These are phyloP conservation scores for Nesometra sesokonis DNA, from an alignment of 35 echinoderm and acorn worm genomes.

Conservation along the genomic window DNA sequence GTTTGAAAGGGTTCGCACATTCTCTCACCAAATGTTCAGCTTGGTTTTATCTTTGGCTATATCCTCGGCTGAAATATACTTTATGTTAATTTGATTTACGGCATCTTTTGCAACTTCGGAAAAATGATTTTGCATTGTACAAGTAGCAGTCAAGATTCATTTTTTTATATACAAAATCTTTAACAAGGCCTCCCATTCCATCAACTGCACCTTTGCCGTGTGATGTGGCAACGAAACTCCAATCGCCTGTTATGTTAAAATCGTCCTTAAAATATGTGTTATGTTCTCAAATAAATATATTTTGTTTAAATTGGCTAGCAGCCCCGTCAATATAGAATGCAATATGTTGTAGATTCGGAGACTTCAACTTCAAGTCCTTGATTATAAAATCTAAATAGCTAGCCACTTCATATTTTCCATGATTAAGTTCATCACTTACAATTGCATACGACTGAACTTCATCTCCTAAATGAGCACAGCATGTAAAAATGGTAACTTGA, in stretches of 20 bases:
- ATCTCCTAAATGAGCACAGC: slow-evolving; percentile 14
- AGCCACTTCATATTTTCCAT: slow-evolving; percentile 29
- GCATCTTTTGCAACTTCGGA: background rate
- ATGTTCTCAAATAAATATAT: slow-evolving; percentile 22
- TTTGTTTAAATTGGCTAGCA: slow-evolving; percentile 27
- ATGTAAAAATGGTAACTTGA: slow-evolving; percentile 35
- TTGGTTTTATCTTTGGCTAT: background rate
- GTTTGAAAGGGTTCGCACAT: background rate
- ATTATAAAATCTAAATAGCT: slow-evolving; percentile 20
- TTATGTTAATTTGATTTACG: slow-evolving; percentile 3
- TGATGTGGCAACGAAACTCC: slow-evolving; percentile 37
- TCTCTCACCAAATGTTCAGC: background rate
- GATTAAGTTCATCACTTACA: slow-evolving; percentile 20
- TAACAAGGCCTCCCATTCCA: slow-evolving; percentile 14
- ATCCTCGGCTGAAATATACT: background rate
- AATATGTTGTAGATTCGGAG: background rate
- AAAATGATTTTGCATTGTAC: slow-evolving; percentile 19
- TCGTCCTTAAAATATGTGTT: slow-evolving; percentile 22
- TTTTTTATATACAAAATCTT: background rate
- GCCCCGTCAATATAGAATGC: slow-evolving; percentile 35
- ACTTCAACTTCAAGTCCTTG: slow-evolving; percentile 13
- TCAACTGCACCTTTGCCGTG: slow-evolving; percentile 43
- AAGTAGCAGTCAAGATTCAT: slow-evolving; percentile 4
- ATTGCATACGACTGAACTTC: slow-evolving; percentile 26
- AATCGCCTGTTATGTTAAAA: background rate